Base-by-base conservation (phyloP, 2,113 vertebrate genomes). In the Thunnus maccoyii region DNA sequence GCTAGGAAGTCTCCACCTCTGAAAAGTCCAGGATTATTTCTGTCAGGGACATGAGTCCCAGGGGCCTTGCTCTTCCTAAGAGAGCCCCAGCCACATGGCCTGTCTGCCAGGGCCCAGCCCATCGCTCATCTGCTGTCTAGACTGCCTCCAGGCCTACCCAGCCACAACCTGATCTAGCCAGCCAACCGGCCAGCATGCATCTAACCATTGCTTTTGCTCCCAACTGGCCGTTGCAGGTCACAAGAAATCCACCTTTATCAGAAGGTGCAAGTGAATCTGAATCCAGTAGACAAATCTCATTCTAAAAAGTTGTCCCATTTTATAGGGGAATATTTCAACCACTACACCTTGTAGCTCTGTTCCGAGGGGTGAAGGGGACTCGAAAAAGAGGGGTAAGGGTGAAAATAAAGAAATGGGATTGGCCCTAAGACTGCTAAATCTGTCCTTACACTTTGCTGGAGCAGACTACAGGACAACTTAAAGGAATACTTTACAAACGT, bases 81-180 rank as follows among this genome's bases (percentile, higher is more conserved):
- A 85, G 61, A 69, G 63, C 56, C 70, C 48, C 74, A 82, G 85
- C 71, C 82, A 74, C 70, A 78, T 72, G 78, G 20, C 47, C 61
- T 64, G 57, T 81, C 65, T 89, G 89, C 87, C 85, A 91, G 68
- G 55, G 60, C 63, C 73, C 36, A 58, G 68, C 71, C 86, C 72
- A 86, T 86, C 81, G 69, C 80, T 94, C 90, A 91, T 91, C 86
- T 90, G 75, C 80, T 88, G 87, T 93, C 91, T 91, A 91, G 93
- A 93, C 89, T 66, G 79, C 78, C 84, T 91, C 41, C 67, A 83
- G 83, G 57, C 71, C 63, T 75, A 51, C 65, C 57, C 69, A 68
- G 78, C 76, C 77, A 32, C 75, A 76, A 66, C 67, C 74, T 60
- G 56, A 79, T 63, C 36, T 67, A 65, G 70, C 61, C 63, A 22